These are phyloP conservation scores for Pionites leucogaster DNA, from an alignment of 2,113 vertebrate genomes.

Conservation along the genomic window DNA sequence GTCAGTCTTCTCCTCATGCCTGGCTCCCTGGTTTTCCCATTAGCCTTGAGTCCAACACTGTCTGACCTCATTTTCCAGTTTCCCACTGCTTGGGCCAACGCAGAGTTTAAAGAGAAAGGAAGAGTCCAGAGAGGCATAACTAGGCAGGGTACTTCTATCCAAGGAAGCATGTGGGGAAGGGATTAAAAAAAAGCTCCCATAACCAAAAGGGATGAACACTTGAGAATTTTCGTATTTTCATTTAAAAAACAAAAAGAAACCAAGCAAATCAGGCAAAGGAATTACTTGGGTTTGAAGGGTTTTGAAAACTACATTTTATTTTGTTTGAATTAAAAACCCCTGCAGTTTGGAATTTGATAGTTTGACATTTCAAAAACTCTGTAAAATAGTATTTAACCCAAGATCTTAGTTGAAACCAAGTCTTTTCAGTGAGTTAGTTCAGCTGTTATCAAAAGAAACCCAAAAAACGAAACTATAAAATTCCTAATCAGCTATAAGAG, in stretches of 20 bases:
- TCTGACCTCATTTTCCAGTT: background rate
- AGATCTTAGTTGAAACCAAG: background rate
- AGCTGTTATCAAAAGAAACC: background rate
- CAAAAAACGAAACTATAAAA: background rate
- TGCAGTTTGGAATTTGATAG: background rate
- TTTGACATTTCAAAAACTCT: background rate
- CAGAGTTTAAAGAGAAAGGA: background rate
- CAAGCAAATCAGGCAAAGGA: background rate
- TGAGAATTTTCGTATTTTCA: background rate
- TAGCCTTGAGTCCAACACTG: background rate
- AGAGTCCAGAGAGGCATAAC: background rate
- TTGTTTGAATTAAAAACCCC: background rate
- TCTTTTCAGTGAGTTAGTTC: background rate
- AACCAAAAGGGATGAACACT: background rate
- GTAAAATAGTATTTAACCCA: background rate
- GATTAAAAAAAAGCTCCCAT: background rate
- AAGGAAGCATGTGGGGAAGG: background rate
- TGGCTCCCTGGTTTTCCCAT: background rate
- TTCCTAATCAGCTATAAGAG: background rate
- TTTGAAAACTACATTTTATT: background rate
- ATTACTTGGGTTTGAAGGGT: background rate
- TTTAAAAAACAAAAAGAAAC: background rate
- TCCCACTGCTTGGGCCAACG: background rate
- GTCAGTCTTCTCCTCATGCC: background rate
- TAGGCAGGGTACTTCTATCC: background rate